Base-by-base conservation (phyloP, 2,888 invertebrate species). In the Melanostoma scalare region DNA sequence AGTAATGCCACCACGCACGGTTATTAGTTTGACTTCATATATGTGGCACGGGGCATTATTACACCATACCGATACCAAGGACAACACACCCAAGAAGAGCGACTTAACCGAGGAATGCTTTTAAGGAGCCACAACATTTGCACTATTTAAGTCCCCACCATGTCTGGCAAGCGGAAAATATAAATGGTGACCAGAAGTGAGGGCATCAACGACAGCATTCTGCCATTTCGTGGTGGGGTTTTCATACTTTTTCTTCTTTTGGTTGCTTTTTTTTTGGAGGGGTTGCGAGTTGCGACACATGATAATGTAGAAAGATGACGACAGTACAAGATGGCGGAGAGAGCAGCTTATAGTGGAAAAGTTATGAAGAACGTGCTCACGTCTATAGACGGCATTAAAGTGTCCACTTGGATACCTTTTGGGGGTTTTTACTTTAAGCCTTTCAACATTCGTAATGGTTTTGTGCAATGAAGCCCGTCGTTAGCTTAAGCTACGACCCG, bases 21-120 rank as follows among this genome's bases (percentile, higher is more conserved):
- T 78, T 82, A 82, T 82, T 79, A 84, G 84, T 79, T 74, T 84
- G 79, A 79, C 79, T 84, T 71, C 74, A 75, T 82, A 63, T 78
- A 77, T 63, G 63, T 38, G 67, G 76, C 44, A 67, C 73, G 52
- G 20, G 20, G 50, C 63, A 68, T 81, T 82, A 78, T 78, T 74
- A 53, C 65, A 38, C 65, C 60, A 61, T 61, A 75, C 61, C 55
- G 9, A 48, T 3, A 42, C 8, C 52, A 53, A 30, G 8, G 40
- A 9, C 31, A 52, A 6, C 8, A 33, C 42, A 42, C 46, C 50
- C 56, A 75, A 46, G 42, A 61, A 65, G 53, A 53, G 53, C 53
- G 53, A 68, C 58, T 71, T 58, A 61, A 84, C 75, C 60, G 36
- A 75, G 56, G 75, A 84, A 84, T 84, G 84, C 84, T 84, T 84